These are phyloP conservation scores for Scaptomyza graminum DNA, from an alignment of 1,140 invertebrate species.

Conservation along the genomic window DNA sequence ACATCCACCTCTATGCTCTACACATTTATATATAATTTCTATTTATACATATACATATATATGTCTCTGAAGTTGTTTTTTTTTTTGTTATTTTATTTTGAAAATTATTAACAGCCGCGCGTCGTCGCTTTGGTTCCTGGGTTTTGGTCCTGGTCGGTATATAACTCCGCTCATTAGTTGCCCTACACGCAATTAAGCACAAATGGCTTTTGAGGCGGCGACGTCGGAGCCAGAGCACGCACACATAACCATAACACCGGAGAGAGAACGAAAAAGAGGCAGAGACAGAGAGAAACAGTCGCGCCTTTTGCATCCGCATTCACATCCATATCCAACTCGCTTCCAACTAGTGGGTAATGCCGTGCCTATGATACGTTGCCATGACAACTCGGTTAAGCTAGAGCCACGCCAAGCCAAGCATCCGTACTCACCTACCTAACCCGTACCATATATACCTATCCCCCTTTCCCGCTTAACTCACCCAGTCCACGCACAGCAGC, in stretches of 20 bases:
- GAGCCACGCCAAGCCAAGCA: conserved; percentile 16
- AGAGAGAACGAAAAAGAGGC: neutral
- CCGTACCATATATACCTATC: neutral
- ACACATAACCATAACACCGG: conserved; percentile 42
- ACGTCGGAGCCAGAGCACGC: conserved; percentile 43
- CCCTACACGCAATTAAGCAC: conserved; percentile 81
- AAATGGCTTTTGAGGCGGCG: conserved; percentile 76
- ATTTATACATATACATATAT: neutral
- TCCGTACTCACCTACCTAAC: conserved; percentile 1
- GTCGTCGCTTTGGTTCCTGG: conserved; percentile 30
- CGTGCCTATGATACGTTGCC: conserved; percentile 66
- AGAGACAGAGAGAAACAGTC: neutral
- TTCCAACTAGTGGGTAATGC: conserved; percentile 35
- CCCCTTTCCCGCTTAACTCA: neutral
- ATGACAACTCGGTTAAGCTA: conserved; percentile 68
- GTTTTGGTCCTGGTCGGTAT: conserved; percentile 58
- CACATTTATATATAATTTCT: conserved; percentile 25
- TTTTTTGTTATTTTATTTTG: conserved; percentile 17
- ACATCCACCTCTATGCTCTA: conserved; percentile 6
- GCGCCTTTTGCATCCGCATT: conserved; percentile 5
- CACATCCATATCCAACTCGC: conserved; percentile 27
- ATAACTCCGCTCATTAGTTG: conserved; percentile 81
- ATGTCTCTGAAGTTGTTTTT: neutral
- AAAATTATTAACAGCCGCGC: conserved; percentile 73
- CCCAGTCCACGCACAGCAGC: conserved; percentile 8